phyloP scores from a whole-genome alignment of 2,888 invertebrate species.

The Eugnorisma glareosa region DNA sequence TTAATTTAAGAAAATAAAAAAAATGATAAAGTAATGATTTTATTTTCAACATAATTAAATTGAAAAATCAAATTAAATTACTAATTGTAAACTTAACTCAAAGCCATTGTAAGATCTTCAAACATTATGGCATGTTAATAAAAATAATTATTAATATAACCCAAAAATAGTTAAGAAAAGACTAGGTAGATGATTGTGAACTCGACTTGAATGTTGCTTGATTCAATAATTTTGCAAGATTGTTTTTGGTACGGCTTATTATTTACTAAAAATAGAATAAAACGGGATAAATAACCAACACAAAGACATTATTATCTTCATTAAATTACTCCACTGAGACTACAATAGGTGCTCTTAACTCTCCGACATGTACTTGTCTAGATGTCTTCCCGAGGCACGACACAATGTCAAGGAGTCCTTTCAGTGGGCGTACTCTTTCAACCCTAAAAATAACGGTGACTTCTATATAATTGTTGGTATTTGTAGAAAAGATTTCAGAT shows the following conservation, averaged over 20 bases:
- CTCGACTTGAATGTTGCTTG: neutral
- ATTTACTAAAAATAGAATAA: neutral
- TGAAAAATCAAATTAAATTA: no score
- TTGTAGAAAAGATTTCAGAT: conserved; percentile 9
- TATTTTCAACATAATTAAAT: no score
- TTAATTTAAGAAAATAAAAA: no score
- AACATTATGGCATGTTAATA: no score
- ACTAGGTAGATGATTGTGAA: neutral
- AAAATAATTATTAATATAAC: no score
- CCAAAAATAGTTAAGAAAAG: no score
- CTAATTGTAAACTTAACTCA: no score
- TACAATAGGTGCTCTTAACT: conserved; percentile 30
- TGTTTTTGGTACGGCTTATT: neutral
- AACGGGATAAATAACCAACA: neutral
- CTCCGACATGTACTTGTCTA: conserved; percentile 21
- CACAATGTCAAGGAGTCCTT: conserved; percentile 38
- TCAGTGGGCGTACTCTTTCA: conserved; percentile 28
- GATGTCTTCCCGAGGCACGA: conserved; percentile 29
- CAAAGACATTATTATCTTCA: conserved; percentile 2
- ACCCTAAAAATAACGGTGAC: conserved; percentile 30
- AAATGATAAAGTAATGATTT: no score
- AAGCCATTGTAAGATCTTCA: no score
- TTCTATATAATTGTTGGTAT: neutral
- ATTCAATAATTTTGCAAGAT: neutral
- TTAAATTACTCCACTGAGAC: conserved; percentile 6